Conservation (phyloP, 2,113 vertebrate species). For the Tiliqua scincoides region DNA sequence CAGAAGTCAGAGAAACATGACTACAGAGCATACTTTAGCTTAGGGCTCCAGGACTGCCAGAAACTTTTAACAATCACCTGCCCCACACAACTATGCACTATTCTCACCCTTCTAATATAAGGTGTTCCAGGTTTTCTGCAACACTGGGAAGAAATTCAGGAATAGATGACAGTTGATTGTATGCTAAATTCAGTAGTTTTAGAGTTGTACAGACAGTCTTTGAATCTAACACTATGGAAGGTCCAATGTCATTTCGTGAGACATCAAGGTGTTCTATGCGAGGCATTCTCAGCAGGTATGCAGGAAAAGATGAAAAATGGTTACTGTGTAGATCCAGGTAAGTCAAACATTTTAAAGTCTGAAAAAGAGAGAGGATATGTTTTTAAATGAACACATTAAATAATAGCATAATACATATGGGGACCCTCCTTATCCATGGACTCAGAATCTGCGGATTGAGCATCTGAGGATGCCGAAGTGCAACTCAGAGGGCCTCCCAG, state of each 20-base stretch:
- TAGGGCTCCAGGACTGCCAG: background rate
- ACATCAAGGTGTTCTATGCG: slow-evolving; percentile 84
- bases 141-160: slow-evolving; percentile 78
- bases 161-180: slow-evolving; percentile 83
- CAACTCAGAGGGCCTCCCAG: no score
- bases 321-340: slow-evolving; percentile 94
- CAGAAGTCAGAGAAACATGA: background rate
- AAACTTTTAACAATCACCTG: background rate
- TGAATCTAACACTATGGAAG: slow-evolving; percentile 77
- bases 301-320: slow-evolving; percentile 81
- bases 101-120: slow-evolving; percentile 89
- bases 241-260: slow-evolving; percentile 90
- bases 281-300: slow-evolving; percentile 83
- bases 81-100: background rate
- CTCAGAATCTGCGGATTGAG: no score
- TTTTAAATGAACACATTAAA: background rate
- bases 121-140: slow-evolving; percentile 84
- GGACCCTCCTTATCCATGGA: no score
- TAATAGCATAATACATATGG: background rate
- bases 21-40: background rate
- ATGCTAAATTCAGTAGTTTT: slow-evolving; percentile 89
- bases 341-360: slow-evolving; percentile 87
- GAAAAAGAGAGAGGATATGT: slow-evolving; percentile 51
- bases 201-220: slow-evolving; percentile 78
- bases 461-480: no score